Percentiles rank a stretch among this genome's conserved stretches.
These are phyloP conservation scores for Periplaneta americana DNA, from an alignment of 1,140 invertebrate genomes.

Conservation along the genomic window DNA sequence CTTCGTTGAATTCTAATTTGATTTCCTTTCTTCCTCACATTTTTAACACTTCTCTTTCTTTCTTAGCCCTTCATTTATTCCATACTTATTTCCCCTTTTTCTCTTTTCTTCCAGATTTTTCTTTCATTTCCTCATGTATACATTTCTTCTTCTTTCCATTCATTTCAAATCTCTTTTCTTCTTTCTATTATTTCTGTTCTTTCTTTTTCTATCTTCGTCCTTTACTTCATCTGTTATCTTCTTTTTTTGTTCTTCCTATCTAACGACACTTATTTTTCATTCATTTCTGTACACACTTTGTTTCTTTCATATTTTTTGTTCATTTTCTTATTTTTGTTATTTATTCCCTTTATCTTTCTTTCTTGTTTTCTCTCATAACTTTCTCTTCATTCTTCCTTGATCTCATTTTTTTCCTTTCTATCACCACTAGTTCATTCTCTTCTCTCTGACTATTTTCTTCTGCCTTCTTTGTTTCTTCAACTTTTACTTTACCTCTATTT, in stretches of 20 bases:
- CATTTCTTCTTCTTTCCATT: background rate
- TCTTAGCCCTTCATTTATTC: background rate
- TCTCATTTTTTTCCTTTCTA: too few relatives aligned
- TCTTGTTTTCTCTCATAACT: background rate
- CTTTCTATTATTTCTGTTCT: background rate
- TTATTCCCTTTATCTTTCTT: too few relatives aligned
- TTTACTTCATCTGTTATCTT: too few relatives aligned
- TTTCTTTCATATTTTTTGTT: too few relatives aligned
- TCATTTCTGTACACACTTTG: background rate
- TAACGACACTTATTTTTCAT: background rate
- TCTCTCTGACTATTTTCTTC: too few relatives aligned
- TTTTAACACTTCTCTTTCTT: background rate
- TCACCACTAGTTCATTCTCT: too few relatives aligned
- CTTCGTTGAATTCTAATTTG: background rate
- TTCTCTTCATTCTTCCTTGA: too few relatives aligned
- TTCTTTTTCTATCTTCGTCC: background rate
- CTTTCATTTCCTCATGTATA: background rate
- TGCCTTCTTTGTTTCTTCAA: too few relatives aligned
- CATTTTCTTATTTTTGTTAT: too few relatives aligned
- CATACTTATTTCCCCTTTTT: background rate
- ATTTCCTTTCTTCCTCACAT: background rate
- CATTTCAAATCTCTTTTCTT: background rate
- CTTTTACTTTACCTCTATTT: too few relatives aligned
- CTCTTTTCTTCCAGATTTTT: background rate
- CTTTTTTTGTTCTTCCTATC: background rate